Conservation (phyloP, 2,888 invertebrate species). For the Eupelmus urozonus region DNA sequence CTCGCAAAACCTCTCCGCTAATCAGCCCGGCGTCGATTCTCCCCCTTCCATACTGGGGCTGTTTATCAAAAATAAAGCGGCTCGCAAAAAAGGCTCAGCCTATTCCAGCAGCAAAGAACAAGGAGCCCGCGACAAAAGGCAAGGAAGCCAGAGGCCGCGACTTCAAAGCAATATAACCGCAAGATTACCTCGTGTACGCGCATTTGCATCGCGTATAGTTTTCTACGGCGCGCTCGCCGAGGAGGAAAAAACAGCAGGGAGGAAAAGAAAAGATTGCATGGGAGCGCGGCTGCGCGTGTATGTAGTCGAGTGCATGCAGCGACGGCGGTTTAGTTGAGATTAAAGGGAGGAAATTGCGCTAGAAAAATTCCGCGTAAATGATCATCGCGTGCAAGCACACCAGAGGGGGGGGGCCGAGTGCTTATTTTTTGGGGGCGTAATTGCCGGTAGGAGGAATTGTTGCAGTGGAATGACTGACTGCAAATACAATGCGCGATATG, state of each 20-base stretch:
- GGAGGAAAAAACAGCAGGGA: constrained; percentile 20
- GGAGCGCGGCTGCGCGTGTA: background rate
- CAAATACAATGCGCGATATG: too few relatives aligned
- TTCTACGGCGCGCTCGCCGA: constrained; percentile 16
- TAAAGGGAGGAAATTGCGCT: constrained; percentile 32
- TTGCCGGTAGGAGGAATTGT: too few relatives aligned
- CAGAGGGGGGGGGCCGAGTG: background rate
- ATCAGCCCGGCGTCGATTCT: too few relatives aligned
- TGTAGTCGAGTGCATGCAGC: background rate
- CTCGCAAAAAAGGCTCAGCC: constrained; percentile 6
- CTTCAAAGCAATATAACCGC: constrained; percentile 59
- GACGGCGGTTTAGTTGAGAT: constrained; percentile 28
- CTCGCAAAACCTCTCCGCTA: too few relatives aligned
- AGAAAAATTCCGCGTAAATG: constrained; percentile 26
- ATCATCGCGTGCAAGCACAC: background rate
- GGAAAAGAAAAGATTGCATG: background rate
- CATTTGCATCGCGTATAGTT: constrained; percentile 47
- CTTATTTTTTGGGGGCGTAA: too few relatives aligned
- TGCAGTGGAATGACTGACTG: too few relatives aligned
- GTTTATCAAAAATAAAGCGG: constrained; percentile 55
- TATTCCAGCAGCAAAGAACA: constrained; percentile 30
- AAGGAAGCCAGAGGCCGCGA: constrained; percentile 48
- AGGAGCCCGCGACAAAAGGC: constrained; percentile 37
- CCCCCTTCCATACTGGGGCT: constrained; percentile 11
- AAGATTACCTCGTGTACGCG: constrained; percentile 43